phyloP scores from a whole-genome alignment of 2,113 vertebrate genomes.

The Solenodon paradoxus region DNA sequence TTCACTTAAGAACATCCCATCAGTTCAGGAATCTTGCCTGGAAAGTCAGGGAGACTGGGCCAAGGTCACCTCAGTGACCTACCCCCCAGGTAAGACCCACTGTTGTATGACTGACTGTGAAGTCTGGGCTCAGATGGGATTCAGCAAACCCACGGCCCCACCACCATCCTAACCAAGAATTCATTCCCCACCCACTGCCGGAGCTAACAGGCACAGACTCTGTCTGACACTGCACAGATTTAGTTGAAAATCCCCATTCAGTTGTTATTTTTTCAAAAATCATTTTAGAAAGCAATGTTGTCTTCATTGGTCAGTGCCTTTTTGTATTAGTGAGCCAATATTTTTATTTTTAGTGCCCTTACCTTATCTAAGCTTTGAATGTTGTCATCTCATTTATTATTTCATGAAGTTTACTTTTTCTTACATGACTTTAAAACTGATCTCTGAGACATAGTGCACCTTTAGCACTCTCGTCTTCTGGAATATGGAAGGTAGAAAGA shows the following conservation, averaged over 20 bases:
- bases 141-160: background rate
- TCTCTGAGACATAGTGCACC: background rate
- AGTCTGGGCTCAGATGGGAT: background rate
- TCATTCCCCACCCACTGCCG: background rate
- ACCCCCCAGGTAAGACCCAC: no score
- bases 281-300: background rate
- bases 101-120: background rate
- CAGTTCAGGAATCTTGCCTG: background rate
- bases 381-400: conserved; percentile 73
- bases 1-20: background rate
- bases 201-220: background rate
- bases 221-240: background rate
- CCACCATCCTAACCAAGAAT: background rate
- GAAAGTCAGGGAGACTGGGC: background rate
- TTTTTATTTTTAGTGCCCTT: conserved; percentile 53
- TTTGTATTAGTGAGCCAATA: background rate
- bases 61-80: background rate
- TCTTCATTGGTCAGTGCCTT: background rate
- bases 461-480: background rate
- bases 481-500: background rate
- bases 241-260: background rate
- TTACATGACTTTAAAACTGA: conserved; percentile 57
- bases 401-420: conserved; percentile 65
- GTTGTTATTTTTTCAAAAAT: background rate
- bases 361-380: conserved; percentile 36